Percentiles rank a stretch among this genome's conserved stretches.
Conservation (phyloP, 2,797 vertebrate genomes). For the Hephaestus fuliginosus region DNA sequence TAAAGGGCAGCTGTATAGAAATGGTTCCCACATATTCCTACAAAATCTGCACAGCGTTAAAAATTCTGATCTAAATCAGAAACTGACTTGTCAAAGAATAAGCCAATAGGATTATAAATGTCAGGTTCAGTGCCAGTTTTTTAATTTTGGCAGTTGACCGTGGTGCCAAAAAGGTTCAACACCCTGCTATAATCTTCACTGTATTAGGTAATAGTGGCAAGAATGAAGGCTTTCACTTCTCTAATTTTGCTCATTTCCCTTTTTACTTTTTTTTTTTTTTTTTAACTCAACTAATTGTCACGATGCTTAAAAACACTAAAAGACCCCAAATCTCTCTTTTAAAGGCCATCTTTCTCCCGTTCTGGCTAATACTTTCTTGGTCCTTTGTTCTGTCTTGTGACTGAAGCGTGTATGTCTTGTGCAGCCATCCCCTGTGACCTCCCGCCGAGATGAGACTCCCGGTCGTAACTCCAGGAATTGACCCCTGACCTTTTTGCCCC, state of each 20-base stretch:
- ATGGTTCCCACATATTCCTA: neutral
- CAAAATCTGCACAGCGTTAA: neutral
- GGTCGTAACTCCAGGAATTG: slow-evolving; percentile 29
- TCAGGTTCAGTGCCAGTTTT: neutral
- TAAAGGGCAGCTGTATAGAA: neutral
- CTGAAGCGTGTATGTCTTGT: slow-evolving; percentile 21
- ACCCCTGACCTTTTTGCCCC: slow-evolving; percentile 51
- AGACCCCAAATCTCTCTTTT: neutral
- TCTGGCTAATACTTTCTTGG: neutral
- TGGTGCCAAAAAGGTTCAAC: neutral
- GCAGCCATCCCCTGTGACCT: slow-evolving; percentile 22
- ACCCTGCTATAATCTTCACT: neutral
- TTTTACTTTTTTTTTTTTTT: slow-evolving; percentile 12
- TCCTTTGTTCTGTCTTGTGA: neutral
- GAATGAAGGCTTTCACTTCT: neutral
- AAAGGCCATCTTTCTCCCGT: neutral
- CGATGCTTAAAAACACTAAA: too few species aligned
- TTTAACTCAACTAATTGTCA: neutral
- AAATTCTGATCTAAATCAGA: neutral
- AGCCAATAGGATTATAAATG: neutral
- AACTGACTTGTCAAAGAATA: neutral
- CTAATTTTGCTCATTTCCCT: neutral
- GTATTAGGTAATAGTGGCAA: neutral
- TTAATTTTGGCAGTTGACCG: neutral
- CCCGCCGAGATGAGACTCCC: slow-evolving; percentile 10